These are phyloP conservation scores for Uria lomvia DNA, from an alignment of 2,113 vertebrate species.

Conservation along the genomic window DNA sequence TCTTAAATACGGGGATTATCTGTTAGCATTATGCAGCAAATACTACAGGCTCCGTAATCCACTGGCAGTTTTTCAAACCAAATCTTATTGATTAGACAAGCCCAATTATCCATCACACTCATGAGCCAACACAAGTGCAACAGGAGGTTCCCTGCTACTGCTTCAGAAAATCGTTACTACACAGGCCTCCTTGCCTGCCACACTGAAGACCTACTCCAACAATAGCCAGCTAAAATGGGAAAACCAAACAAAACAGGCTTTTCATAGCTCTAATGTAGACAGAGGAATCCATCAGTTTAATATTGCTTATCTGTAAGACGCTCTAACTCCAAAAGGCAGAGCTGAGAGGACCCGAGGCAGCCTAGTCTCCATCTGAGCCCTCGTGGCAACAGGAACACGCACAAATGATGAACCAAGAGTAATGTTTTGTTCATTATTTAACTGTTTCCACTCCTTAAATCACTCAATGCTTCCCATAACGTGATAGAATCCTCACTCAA, in stretches of 20 bases:
- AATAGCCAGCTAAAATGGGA: not conserved
- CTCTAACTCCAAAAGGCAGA: not conserved
- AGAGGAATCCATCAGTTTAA: not conserved
- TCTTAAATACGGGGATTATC: not conserved
- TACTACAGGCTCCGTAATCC: not conserved
- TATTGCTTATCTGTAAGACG: not conserved
- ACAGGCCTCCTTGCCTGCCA: not conserved
- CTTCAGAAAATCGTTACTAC: not conserved
- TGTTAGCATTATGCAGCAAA: not conserved
- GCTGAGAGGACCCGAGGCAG: not conserved
- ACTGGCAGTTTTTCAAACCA: not conserved
- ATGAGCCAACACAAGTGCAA: rapidly evolving
- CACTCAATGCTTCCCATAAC: not conserved
- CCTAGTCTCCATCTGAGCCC: not conserved
- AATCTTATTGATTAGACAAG: not conserved
- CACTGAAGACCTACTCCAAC: not conserved
- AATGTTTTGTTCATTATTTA: not conserved
- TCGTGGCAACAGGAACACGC: not conserved
- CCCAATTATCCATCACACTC: not conserved
- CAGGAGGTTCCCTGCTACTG: not conserved
- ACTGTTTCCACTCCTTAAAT: not conserved
- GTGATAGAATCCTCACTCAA: not conserved
- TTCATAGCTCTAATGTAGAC: not conserved
- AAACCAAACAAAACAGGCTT: not conserved
- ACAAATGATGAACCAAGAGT: not conserved